These are phyloP conservation scores for Elephantulus edwardii DNA, from an alignment of 2,113 vertebrate genomes.

Conservation along the genomic window DNA sequence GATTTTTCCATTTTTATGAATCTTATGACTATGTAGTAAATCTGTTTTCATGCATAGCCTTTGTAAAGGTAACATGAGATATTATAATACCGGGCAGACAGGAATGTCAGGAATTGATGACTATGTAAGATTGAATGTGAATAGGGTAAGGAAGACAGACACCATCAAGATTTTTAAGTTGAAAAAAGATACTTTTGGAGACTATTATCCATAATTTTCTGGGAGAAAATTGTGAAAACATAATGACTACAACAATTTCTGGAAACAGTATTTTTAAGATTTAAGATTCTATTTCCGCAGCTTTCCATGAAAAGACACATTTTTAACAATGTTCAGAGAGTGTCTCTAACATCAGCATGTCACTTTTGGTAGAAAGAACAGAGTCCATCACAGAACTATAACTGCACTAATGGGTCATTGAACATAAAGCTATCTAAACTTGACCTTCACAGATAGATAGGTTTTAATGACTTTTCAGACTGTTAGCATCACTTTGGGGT, in stretches of 20 bases:
- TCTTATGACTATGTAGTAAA: not conserved
- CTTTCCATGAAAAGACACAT: conserved; percentile 12
- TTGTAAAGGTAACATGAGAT: not conserved
- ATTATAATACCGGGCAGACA: not conserved
- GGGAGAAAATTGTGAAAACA: conserved; percentile 12
- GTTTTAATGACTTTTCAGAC: conserved; percentile 45
- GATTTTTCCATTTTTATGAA: not conserved
- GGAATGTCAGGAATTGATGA: not conserved
- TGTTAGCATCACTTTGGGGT: conserved; percentile 54
- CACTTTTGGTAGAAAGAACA: conserved; percentile 61
- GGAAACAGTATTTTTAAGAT: not conserved
- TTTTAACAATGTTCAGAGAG: conserved; percentile 57
- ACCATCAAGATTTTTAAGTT: not conserved
- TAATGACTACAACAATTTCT: not conserved
- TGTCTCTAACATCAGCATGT: conserved; percentile 40
- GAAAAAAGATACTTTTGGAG: conserved; percentile 27
- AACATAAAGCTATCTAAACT: conserved; percentile 66
- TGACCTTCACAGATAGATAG: conserved; percentile 59
- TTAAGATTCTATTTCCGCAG: not conserved
- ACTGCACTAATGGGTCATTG: conserved; percentile 70
- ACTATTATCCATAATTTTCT: conserved; percentile 24
- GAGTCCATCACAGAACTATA: conserved; percentile 48
- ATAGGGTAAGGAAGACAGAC: not conserved
- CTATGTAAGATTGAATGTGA: not conserved
- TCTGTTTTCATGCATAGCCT: not conserved